Conservation (phyloP, 2,113 vertebrate species). For the Halcyon senegalensis region DNA sequence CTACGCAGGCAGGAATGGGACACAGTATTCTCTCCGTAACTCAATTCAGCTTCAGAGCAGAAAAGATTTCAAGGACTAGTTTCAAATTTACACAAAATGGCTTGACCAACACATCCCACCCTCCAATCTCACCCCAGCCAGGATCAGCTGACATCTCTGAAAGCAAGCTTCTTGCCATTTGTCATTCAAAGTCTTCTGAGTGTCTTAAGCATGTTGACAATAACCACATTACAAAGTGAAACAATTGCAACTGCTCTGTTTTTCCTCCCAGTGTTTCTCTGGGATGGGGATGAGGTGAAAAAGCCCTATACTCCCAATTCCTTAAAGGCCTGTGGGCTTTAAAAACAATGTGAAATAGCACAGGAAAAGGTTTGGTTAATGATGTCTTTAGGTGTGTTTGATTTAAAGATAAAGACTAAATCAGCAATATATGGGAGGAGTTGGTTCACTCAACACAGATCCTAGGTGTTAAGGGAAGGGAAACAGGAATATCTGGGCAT, state of each 20-base stretch:
- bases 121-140: background rate
- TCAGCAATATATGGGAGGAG: background rate
- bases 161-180: background rate
- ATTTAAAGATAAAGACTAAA: background rate
- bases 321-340: background rate
- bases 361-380: background rate
- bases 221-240: background rate
- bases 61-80: background rate
- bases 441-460: background rate
- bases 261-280: background rate
- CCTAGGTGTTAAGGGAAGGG: background rate
- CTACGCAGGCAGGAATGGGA: background rate
- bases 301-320: background rate
- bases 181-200: background rate
- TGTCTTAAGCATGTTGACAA: background rate
- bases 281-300: background rate
- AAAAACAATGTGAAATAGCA: background rate
- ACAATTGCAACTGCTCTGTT: background rate
- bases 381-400: background rate
- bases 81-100: background rate
- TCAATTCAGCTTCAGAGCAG: background rate
- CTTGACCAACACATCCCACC: background rate
- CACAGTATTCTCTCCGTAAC: background rate
- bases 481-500: background rate
- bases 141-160: background rate